Base-by-base conservation (phyloP, 2,113 vertebrate genomes). In the Phodopus roborovskii region DNA sequence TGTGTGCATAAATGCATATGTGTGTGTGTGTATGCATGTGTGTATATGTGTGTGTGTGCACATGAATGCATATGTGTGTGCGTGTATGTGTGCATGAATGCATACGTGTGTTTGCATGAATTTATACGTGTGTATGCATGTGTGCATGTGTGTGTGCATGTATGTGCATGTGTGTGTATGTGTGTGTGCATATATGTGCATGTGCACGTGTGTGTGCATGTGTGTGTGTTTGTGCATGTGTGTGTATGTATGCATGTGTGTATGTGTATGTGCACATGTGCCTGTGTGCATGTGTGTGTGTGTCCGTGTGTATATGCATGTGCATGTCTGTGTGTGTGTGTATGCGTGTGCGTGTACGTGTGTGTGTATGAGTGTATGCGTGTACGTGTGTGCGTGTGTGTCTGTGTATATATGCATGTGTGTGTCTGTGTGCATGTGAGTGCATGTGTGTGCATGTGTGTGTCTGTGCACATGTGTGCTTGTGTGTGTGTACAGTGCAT, bases 131-230 rank as follows among this genome's bases (percentile, higher is more conserved):
- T 17, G 20, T 1, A 8, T 4, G n/a, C n/a, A n/a, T 45, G 45
- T 45, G 45, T 45, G 45, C 45, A 45, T 45, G 71, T 24, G 20
- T 73, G 70, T 53, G 50, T 53, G 50, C 50, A 53, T 9, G 8
- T 10, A 9, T 53, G 50, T 10, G 8, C 9, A 9, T 12, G 20
- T 1, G 7, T 19, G 20, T 1, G 19, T 1, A 20, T 3, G 16
- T 17, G 20, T 1, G 19, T 3, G 36, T n/a, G 19, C 36, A 71
- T n/a, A 71, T 36, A 71, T 39, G 45, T 45, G 45, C 6, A 6
- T 45, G 45, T 45, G 45, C 45, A 45, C 45, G 6, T 45, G 45
- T 45, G 45, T 45, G 45, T 45, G 45, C 6, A 45, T 45, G 45
- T 45, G 45, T 6, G 15, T 33, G 36, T n/a, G 17, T 7, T 15